These are phyloP conservation scores for Lasiurus cinereus DNA, from an alignment of 2,113 vertebrate species.

Conservation along the genomic window DNA sequence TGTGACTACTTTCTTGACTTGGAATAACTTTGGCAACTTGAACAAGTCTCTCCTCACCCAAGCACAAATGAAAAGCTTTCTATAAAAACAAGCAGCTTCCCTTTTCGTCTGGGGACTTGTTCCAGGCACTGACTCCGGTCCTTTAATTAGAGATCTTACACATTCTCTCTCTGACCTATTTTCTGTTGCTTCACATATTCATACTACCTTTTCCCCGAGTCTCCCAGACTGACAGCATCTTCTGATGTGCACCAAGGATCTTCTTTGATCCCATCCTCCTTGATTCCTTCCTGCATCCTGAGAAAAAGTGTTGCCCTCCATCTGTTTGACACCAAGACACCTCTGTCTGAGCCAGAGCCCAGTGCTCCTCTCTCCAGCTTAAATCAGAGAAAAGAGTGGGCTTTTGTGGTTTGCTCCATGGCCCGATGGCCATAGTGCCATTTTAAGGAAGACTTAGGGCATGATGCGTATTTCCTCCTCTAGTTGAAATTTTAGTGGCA, in stretches of 20 bases:
- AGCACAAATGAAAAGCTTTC: constrained; percentile 20
- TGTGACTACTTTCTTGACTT: background rate
- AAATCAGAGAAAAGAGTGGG: background rate
- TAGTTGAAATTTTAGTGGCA: background rate
- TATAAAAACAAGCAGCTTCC: background rate
- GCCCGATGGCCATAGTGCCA: background rate
- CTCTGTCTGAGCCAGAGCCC: background rate
- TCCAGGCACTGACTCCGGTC: background rate
- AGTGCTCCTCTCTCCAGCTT: background rate
- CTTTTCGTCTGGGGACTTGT: background rate
- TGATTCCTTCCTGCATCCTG: background rate
- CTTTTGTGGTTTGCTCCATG: background rate
- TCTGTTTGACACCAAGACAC: background rate
- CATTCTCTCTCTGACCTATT: background rate
- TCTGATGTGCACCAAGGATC: background rate
- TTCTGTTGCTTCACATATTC: background rate
- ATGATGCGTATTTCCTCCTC: background rate
- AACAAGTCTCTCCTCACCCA: background rate
- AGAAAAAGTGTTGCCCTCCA: background rate
- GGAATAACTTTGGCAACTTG: constrained; percentile 13
- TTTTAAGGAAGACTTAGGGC: background rate
- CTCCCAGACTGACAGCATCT: background rate
- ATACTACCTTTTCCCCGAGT: background rate
- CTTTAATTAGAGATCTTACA: constrained; percentile 33
- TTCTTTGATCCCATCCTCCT: background rate